Evolutionary conservation across 1,140 invertebrate genomes (phyloP), one percentile per base, ranked within the genome.

Genomic region (Nephila pilipes): DNA sequence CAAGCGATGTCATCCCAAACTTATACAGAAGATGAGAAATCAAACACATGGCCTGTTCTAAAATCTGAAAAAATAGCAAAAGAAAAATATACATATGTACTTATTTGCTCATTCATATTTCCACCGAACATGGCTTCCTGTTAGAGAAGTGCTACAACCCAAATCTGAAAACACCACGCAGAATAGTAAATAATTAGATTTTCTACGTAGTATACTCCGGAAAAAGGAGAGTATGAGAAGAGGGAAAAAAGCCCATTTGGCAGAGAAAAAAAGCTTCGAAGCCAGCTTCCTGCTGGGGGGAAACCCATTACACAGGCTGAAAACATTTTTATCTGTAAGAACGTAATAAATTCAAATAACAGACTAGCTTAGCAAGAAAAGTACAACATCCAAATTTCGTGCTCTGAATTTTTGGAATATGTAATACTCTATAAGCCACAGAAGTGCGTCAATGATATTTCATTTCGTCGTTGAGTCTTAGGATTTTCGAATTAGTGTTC

Each of bases 311-410:
- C 1, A 32, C 32, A 36, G 6, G 29, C 12, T 5, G 1, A 75
- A 75, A 75, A 32, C n/a, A 20, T 75, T 75, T 75, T 36, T 36
- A 18, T 36, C 32, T 32, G 69, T 5, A 75, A 36, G 29, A 75
- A 16, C 25, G 16, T 20, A 75, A 75, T 75, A 75, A 75, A 75
- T 75, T 75, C 32, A 75, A 75, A 75, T 75, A 36, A 75, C 16
- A 36, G 14, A 32, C 29, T 75, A 18, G 4, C 18, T 69, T 10
- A 69, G n/a, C 63, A 12, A 12, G n/a, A 25, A 14, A 14, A 29
- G 18, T 14, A 29, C 32, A 36, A 14, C 12, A 5, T 12, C 14
- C 5, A 16, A 75, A 36, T 3, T 18, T 18, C 16, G 14, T 36
- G 69, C 29, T 6, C 14, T 14, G 25, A 18, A 32, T 75, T 36